Percentiles rank a stretch among this genome's conserved stretches.
phyloP scores from a whole-genome alignment of 2,888 invertebrate genomes.

The Drosophila parthenogenetica region DNA sequence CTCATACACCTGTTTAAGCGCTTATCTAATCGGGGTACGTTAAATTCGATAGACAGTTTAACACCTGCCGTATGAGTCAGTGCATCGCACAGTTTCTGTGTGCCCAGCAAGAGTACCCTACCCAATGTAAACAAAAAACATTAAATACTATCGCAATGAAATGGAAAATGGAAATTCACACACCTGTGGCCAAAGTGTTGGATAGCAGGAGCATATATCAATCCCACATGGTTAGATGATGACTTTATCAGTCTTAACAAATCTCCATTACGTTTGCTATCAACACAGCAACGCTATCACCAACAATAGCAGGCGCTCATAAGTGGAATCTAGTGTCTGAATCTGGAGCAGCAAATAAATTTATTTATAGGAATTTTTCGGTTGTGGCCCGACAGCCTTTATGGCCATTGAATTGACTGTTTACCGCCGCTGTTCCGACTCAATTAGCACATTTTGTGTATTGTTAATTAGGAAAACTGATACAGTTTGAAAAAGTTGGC shows the following conservation, averaged over 20 bases:
- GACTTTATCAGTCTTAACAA: constrained; percentile 58
- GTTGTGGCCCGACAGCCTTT: constrained; percentile 35
- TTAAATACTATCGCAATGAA: constrained; percentile 35
- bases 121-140: constrained; percentile 71
- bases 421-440: constrained; percentile 58
- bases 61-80: constrained; percentile 74
- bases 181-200: constrained; percentile 54
- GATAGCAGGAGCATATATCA: constrained; percentile 22
- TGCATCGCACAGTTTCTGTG: constrained; percentile 60
- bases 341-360: constrained; percentile 11
- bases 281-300: constrained; percentile 64
- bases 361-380: constrained; percentile 16
- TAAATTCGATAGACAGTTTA: constrained; percentile 57
- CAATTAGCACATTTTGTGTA: constrained; percentile 73
- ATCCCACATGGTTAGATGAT: constrained; percentile 37
- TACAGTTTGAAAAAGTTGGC: constrained; percentile 58
- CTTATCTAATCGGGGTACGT: constrained; percentile 69
- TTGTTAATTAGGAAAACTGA: constrained; percentile 74
- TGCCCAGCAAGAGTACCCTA: constrained; percentile 58
- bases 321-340: constrained; percentile 26
- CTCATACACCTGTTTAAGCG: constrained; percentile 39
- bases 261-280: constrained; percentile 51
- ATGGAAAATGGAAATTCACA: constrained; percentile 19
- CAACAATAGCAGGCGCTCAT: constrained; percentile 68
- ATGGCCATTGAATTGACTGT: constrained; percentile 45